Evolutionary conservation across 2,888 invertebrate species (phyloP).

Genomic region (Mesoligia furuncula): DNA sequence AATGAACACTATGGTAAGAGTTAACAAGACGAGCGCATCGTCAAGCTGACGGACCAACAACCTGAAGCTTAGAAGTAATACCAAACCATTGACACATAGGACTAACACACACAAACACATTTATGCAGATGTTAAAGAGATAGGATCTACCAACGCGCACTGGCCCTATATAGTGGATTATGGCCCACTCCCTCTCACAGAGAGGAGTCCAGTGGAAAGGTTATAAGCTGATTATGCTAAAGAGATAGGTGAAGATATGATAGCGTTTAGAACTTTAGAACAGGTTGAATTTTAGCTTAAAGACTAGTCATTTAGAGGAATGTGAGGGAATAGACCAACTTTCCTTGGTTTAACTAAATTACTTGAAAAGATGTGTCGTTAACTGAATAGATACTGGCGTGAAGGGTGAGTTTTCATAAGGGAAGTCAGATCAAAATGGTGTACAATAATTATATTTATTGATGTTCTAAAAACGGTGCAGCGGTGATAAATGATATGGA

Average conservation of each 20-base stretch:
- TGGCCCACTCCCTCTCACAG: background rate
- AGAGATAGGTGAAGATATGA: background rate
- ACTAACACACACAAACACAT: slow-evolving; percentile 50
- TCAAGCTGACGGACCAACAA: slow-evolving; percentile 58
- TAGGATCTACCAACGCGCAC: background rate
- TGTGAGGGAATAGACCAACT: background rate
- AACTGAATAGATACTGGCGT: background rate
- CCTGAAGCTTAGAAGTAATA: slow-evolving; percentile 60
- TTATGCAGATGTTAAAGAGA: background rate
- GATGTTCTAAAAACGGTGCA: background rate
- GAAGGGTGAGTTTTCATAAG: background rate
- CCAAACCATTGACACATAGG: slow-evolving; percentile 58
- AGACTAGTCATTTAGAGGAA: background rate
- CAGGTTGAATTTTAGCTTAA: background rate
- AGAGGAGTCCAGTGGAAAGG: background rate
- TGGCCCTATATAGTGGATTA: background rate
- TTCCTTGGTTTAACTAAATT: background rate
- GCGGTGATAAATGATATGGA: background rate
- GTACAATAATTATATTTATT: background rate
- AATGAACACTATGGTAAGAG: slow-evolving; percentile 56
- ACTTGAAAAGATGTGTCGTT: background rate
- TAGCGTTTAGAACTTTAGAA: background rate
- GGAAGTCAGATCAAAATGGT: background rate
- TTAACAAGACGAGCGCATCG: slow-evolving; percentile 60
- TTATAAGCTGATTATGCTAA: background rate